These are phyloP conservation scores for Varanus salvator DNA, from an alignment of 2,113 vertebrate genomes.

Conservation along the genomic window DNA sequence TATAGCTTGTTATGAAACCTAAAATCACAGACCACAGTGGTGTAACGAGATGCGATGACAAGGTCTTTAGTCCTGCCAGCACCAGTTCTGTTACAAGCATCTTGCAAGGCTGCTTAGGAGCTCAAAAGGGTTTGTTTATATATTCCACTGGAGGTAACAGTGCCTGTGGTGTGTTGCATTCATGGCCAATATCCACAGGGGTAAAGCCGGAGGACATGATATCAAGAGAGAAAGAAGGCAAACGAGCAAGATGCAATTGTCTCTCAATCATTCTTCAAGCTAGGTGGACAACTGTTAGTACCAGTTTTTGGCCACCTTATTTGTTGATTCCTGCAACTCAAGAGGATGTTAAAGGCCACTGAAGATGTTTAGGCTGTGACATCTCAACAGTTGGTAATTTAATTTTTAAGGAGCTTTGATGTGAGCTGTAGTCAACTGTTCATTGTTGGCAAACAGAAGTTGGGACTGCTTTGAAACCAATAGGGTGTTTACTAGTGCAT, in stretches of 20 bases:
- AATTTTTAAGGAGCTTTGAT: neutral
- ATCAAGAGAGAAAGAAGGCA: neutral
- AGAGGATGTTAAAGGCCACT: neutral
- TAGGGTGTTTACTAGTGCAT: neutral
- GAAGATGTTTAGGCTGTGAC: neutral
- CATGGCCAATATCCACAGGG: neutral
- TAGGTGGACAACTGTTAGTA: neutral
- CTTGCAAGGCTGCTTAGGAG: neutral
- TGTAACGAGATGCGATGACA: constrained; percentile 11
- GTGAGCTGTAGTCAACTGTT: neutral
- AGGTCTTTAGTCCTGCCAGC: neutral
- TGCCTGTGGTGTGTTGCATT: neutral
- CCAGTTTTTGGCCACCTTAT: neutral
- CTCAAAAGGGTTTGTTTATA: neutral
- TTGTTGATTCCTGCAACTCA: neutral
- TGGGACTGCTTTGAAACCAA: neutral
- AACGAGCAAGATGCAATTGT: neutral
- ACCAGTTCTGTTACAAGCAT: constrained; percentile 6
- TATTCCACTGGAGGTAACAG: neutral
- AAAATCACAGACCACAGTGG: constrained; percentile 9
- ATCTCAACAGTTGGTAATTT: neutral
- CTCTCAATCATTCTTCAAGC: neutral
- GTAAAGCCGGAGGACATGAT: neutral
- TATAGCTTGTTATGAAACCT: constrained; percentile 4
- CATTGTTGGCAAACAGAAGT: neutral